phyloP scores from a whole-genome alignment of 2,113 vertebrate genomes.

The Mionectes macconnelli region DNA sequence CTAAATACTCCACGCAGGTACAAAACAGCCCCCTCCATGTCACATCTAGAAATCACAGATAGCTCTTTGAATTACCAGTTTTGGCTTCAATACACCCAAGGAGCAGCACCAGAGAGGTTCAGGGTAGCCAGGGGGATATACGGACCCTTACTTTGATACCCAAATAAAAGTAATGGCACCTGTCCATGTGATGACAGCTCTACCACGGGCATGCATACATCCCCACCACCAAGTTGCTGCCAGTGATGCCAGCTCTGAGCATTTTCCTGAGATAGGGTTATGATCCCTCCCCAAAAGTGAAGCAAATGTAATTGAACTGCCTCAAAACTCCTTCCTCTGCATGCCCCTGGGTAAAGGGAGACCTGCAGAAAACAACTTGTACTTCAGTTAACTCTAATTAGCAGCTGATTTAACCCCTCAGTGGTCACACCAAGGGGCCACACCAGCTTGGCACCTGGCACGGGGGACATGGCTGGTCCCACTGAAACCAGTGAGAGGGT shows the following conservation, averaged over 20 bases:
- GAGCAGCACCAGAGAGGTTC: not conserved
- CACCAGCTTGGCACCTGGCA: fast-evolving
- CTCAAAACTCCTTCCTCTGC: too few relatives aligned
- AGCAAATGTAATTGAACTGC: not conserved
- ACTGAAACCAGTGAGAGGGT: not conserved
- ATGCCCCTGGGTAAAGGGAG: not conserved
- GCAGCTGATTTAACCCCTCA: not conserved
- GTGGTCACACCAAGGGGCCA: fast-evolving
- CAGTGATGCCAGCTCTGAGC: not conserved
- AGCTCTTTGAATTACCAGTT: not conserved
- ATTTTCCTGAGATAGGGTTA: not conserved
- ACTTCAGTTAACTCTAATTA: not conserved
- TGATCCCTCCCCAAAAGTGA: not conserved
- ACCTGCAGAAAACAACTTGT: not conserved
- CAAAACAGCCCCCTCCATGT: fast-evolving
- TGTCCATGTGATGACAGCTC: not conserved
- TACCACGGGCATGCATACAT: fast-evolving
- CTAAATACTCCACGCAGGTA: not conserved
- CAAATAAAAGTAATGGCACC: not conserved
- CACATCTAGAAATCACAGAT: not conserved
- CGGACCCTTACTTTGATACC: not conserved
- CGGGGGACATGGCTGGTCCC: not conserved
- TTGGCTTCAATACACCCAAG: not conserved
- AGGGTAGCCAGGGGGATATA: not conserved
- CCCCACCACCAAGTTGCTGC: not conserved